Evolutionary conservation across 2,888 invertebrate genomes (phyloP), one percentile per base, ranked within the genome.

Genomic region (Drosophila subsilvestris): DNA sequence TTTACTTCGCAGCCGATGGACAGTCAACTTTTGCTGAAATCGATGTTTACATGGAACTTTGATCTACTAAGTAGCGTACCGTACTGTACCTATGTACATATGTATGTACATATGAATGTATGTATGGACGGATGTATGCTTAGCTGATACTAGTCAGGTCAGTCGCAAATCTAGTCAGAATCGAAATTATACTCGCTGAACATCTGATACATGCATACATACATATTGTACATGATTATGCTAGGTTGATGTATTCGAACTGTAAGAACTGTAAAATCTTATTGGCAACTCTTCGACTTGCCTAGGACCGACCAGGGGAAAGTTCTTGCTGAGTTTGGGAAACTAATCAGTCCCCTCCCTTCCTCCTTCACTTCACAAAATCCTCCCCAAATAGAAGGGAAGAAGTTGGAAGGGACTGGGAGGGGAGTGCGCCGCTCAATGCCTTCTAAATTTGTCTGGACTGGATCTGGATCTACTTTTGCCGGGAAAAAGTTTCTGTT

Each of bases 401-500:
- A 37, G 2, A n/a, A 37, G 37, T 37, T 7, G 37, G 14, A 14
- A 4, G 22, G 22, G 22, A 3, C 4, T 27, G 14, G 12, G 57
- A 17, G 32, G 48, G 57, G 32, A 22, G n/a, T 48, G 22, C 22
- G 45, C 48, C n/a, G 22, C 32, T 67, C 62, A 51, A 54, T 62
- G 45, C 43, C n/a, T 51, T 60, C 47, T 45, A 62, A 53, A 54
- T 62, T 55, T 45, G 29, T 37, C 37, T n/a, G 37, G 37, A 22
- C 37, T 37, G 37, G 37, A n/a, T 37, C 37, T 37, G 37, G 37
- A n/a, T 37, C 6, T 7, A 37, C 37, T 42, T 29, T 42, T 25
- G 42, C 32, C 9, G 29, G 29, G 22, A n/a, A 57, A 54, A 69
- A 42, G 22, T 59, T 74, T 70, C 20, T 29, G 45, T 37, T 50